Percentiles rank a stretch among this genome's conserved stretches.
phyloP scores from a whole-genome alignment of 37 sponge, comb jelly and placozoan species.

The Halisarca cf. caerulea region DNA sequence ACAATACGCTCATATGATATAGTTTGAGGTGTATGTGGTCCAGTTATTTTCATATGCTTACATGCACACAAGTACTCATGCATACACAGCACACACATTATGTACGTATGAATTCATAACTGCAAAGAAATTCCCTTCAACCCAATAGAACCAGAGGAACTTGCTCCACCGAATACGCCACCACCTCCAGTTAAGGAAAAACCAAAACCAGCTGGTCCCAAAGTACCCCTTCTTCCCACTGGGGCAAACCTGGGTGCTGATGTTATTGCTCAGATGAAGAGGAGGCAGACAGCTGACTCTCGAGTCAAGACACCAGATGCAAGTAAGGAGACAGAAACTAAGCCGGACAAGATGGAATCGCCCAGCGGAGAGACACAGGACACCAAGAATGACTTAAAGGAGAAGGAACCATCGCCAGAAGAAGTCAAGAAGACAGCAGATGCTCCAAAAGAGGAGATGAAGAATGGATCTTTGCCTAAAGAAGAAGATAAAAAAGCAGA shows the following conservation, averaged over 20 bases:
- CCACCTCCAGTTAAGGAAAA: neutral
- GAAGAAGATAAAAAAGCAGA: neutral
- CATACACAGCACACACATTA: no score
- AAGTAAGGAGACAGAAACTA: neutral
- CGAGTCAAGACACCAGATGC: neutral
- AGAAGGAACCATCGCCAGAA: neutral
- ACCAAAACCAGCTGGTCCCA: no score
- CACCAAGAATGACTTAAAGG: neutral
- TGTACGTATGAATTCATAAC: no score
- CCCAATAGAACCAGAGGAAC: no score
- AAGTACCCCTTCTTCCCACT: neutral
- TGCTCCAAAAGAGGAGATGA: neutral
- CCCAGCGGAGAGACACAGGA: neutral
- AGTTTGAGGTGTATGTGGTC: no score
- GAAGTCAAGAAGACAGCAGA: neutral
- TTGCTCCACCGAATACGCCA: neutral
- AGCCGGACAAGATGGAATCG: neutral
- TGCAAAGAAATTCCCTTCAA: no score
- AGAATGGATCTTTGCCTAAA: neutral
- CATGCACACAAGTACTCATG: no score
- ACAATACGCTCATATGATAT: no score
- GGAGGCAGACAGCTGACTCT: constrained; percentile 1
- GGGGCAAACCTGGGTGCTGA: neutral
- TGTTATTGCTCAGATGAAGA: constrained; percentile 27
- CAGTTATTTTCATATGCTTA: no score